Base-by-base conservation (phyloP, 2,888 invertebrate species). In the Choristoneura rosaceana region DNA sequence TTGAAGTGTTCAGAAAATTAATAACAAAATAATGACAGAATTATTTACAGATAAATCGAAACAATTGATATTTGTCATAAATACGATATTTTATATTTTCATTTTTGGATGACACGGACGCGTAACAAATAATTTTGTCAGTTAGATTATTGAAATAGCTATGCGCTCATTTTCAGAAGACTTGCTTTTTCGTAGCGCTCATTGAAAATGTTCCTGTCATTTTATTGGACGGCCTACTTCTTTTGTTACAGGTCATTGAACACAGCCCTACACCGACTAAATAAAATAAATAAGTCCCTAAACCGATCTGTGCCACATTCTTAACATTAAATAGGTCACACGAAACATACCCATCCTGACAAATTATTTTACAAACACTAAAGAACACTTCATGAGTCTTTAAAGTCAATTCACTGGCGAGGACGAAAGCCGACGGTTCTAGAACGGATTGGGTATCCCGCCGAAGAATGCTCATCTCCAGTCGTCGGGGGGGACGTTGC, bases 401-500 rank as follows among this genome's bases (percentile, higher is more conserved):
- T 41, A 55, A 47, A 47, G 73, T 73, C 71, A 71, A 43, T 43
- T 62, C 63, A 63, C 58, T 70, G 45, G 63, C 63, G 63, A 70
- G 58, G 68, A 61, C 33, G 38, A 52, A 14, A 47, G 43, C 69
- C 73, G 79, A 78, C 75, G 80, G 77, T 82, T 88, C 80, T 63
- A 89, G 81, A 85, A 89, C 80, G 85, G 84, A 83, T 84, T 82
- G 74, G 87, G 86, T 81, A 84, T 87, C 87, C 89, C 90, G 87
- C 82, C 82, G 45, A 88, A 86, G 71, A 85, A 92, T 88, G 89
- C 95, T 96, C 95, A 96, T 94, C 96, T 96, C 96, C 95, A 96
- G 83, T 95, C 95, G 73, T 96, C 95, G 17, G 94, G 92, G 70
- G 95, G 92, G 33, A 84, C 84, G 75, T 74, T 82, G 52, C 83